Evolutionary conservation across 2,797 vertebrate species (phyloP).

Genomic region (Rhodeus uyekii): DNA sequence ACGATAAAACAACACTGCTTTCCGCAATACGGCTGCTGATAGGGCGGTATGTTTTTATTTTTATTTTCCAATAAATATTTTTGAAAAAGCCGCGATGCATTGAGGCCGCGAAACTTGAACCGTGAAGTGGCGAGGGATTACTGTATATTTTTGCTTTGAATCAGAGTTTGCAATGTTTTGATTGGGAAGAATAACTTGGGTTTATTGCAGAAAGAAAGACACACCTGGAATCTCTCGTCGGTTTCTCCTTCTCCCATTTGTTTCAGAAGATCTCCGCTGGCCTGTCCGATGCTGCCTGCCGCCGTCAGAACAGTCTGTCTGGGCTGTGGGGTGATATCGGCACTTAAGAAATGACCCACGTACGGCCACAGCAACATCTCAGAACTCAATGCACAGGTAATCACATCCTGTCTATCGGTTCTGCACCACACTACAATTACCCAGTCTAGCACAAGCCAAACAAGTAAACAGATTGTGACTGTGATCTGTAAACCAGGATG

Average conservation of each 20-base stretch:
- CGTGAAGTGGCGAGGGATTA: no score
- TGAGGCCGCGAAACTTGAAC: no score
- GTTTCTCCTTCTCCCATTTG: slow-evolving; percentile 98
- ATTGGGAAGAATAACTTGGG: no score
- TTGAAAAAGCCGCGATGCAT: no score
- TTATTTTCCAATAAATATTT: no score
- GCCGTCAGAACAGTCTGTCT: slow-evolving; percentile 97
- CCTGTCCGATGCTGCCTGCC: slow-evolving; percentile 96
- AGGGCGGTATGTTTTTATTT: no score
- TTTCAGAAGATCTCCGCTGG: slow-evolving; percentile 93
- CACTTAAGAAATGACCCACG: neutral
- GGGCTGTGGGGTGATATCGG: slow-evolving; percentile 74
- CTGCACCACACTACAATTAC: slow-evolving; percentile 62
- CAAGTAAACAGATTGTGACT: slow-evolving; percentile 37
- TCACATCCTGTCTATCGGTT: slow-evolving; percentile 43
- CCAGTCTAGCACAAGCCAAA: slow-evolving; percentile 51
- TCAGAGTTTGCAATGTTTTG: neutral
- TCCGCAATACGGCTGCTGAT: no score
- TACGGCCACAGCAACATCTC: neutral
- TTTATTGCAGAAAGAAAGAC: slow-evolving; percentile 26
- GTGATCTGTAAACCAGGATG: slow-evolving; percentile 11
- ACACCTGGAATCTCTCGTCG: slow-evolving; percentile 96
- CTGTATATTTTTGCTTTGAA: neutral
- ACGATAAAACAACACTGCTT: no score
- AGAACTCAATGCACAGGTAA: neutral